Percentiles rank a stretch among this genome's conserved stretches.
These are phyloP conservation scores for Brevipalpus yothersi DNA, from an alignment of 1,140 invertebrate genomes.

Conservation along the genomic window DNA sequence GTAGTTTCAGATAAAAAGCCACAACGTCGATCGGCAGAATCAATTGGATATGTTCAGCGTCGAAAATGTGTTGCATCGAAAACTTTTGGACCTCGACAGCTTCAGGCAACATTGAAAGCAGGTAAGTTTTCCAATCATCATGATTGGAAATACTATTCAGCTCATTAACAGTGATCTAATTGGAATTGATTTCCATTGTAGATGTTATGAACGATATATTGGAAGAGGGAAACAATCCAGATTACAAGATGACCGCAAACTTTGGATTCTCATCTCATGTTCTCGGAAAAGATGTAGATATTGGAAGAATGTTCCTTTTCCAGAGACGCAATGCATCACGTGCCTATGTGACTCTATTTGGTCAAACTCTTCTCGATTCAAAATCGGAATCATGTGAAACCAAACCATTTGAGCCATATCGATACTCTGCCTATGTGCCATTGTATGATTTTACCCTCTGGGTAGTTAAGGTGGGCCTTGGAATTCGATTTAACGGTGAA, in stretches of 20 bases:
- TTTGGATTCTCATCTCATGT: conserved; percentile 9
- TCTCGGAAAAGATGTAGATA: conserved; percentile 10
- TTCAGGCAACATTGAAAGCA: background rate
- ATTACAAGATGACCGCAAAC: conserved; percentile 11
- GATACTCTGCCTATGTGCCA: conserved; percentile 8
- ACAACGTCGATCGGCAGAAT: background rate
- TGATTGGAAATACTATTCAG: background rate
- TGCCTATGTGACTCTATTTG: conserved; percentile 9
- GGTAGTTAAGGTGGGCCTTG: conserved; percentile 6
- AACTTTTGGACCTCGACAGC: conserved; percentile 2
- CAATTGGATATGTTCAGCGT: background rate
- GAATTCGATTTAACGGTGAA: conserved; percentile 7
- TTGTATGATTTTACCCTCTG: conserved; percentile 9
- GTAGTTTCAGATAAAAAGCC: background rate
- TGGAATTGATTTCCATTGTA: background rate
- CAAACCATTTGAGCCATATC: background rate
- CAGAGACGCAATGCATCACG: conserved; percentile 5
- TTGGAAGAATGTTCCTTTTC: conserved; percentile 10
- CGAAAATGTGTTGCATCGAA: conserved; percentile 2
- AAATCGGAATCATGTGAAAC: conserved; percentile 5
- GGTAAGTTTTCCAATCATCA: background rate
- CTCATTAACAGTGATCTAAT: background rate
- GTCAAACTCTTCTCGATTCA: background rate
- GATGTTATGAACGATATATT: background rate
- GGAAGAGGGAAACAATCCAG: background rate